Evolutionary conservation across 2,113 vertebrate species (phyloP), one percentile per base, ranked within the genome.

Genomic region (Pycnonotus jocosus): DNA sequence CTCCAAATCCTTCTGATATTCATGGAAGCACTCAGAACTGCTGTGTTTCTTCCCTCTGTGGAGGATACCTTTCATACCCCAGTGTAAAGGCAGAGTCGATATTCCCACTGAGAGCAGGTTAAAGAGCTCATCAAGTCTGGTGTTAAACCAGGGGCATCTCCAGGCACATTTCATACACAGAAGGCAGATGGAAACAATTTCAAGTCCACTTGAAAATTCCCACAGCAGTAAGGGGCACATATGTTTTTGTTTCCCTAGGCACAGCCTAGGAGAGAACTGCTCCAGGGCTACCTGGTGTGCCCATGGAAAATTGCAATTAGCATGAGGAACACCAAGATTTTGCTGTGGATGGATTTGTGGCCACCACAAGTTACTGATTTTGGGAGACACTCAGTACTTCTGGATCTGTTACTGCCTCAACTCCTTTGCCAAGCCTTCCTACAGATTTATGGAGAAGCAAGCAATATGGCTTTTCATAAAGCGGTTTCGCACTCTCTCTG

Each of bases 121-220:
- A 81, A 90, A 89, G 86, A 86, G 65, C 79, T 79, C 28, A 37
- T 57, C 31, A 42, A 74, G 45, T 14, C 15, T 9, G 12, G 24
- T 22, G 66, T 35, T 89, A 33, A 79, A 77, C 42, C 74, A 77
- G 58, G 24, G 24, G 31, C 74, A 64, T 14, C 82, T 76, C 62
- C 23, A 78, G 82, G 85, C 93, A 30, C 60, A 56, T 13, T 62
- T 28, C 0, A 0, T 1, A 51, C 56, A 25, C 47, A 61, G 62
- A 72, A 91, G 66, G 71, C 85, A 95, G 72, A 81, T 30, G 80
- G 92, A 88, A 94, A 61, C 83, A 77, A 90, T 86, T 62, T 9
- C 2, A 71, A 81, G 69, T 45, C 72, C 56, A 86, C 74, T 45
- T 53, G 30, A 66, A 93, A 77, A 83, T 42, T 84, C 72, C 51